Evolutionary conservation across 2,113 vertebrate species (phyloP), one percentile per base, ranked within the genome.

Genomic region (Callipepla squamata): DNA sequence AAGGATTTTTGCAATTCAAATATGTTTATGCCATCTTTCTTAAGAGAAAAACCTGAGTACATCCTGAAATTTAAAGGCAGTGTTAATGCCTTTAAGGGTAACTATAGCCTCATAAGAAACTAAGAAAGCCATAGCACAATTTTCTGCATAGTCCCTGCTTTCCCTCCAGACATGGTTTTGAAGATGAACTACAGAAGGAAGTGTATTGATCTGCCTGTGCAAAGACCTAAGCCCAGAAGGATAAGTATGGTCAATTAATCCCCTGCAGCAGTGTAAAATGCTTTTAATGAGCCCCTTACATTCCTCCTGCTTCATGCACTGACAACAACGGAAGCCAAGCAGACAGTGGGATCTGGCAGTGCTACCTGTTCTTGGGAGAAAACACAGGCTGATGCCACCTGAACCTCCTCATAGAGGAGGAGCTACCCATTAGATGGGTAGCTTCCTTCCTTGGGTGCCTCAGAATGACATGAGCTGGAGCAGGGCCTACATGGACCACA

Each of bases 101-200:
- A 25, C 38, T 20, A 4, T 7, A 57, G 21, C 2, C 34, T 75
- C 78, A 19, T 32, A 30, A 17, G 22, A 74, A 67, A 62, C 67
- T 66, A 92, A 70, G 66, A 32, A 40, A 82, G 53, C 19, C 18
- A 72, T 12, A 0, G 0, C 32, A 74, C 6, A n/a, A 16, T 40
- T 63, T 95, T 74, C 68, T 55, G 9, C 53, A 32, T 28, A 85
- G 81, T 7, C 7, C 16, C 26, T 58, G 18, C 12, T 21, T 77
- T 74, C 74, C 25, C 38, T 70, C 47, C 51, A n/a, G 8, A 13
- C 40, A 25, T 0, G 0, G 17, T 21, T 70, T 75, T 63, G 36
- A 91, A 83, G 72, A 75, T 8, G 57, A 84, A 38, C 34, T 73
- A 82, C 47, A 83, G 45, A 80, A 91, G 36, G 32, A 65, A 80